Percentiles rank a stretch among this genome's conserved stretches.
These are phyloP conservation scores for Macrostomum cliftonense DNA, from an alignment of 2,888 invertebrate species.

Conservation along the genomic window DNA sequence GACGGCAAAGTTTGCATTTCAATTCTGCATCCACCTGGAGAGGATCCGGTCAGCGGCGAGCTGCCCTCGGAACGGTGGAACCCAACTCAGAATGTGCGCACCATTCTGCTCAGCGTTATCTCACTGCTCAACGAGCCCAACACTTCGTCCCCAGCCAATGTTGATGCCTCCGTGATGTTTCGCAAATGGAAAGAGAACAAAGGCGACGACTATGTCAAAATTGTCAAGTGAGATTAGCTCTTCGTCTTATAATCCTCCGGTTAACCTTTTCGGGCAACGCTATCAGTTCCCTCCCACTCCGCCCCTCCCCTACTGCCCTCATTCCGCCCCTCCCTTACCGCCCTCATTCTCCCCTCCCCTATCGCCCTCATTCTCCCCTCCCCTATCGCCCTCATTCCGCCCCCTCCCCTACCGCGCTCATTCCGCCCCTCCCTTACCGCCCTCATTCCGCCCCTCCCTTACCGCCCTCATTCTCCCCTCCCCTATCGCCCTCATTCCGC, in stretches of 20 bases:
- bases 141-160: conserved; percentile 96
- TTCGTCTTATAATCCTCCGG: neutral
- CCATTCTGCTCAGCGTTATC: conserved; percentile 88
- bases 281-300: too few relatives aligned
- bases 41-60: conserved; percentile 97
- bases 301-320: too few relatives aligned
- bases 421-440: too few relatives aligned
- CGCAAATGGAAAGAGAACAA: conserved; percentile 92
- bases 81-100: conserved; percentile 89
- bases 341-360: too few relatives aligned
- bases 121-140: conserved; percentile 96
- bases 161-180: conserved; percentile 98
- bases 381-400: too few relatives aligned
- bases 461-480: too few relatives aligned
- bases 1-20: conserved; percentile 98
- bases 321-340: too few relatives aligned
- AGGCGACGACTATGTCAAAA: conserved; percentile 90
- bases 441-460: too few relatives aligned
- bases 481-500: neutral
- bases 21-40: conserved; percentile 91
- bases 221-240: conserved; percentile 55
- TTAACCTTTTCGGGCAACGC: too few relatives aligned
- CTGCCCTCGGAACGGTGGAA: conserved; percentile 98
- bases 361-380: too few relatives aligned
- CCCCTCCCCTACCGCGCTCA: too few relatives aligned